phyloP scores from a whole-genome alignment of 2,888 invertebrate genomes.

The Lasius fuliginosus region DNA sequence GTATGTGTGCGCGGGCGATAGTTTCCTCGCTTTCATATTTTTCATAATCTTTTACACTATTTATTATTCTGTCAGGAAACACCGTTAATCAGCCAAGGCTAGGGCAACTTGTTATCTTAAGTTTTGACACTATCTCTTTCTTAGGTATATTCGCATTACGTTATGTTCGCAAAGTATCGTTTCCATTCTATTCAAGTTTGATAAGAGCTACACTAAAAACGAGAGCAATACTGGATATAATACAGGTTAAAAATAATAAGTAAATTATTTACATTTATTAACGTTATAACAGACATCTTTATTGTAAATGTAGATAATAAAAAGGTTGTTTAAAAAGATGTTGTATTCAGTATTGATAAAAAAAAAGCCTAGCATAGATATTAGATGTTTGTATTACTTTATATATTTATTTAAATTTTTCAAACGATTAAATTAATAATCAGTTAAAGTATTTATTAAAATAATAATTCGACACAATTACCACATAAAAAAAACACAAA shows the following conservation, averaged over 20 bases:
- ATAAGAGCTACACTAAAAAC: conserved; percentile 17
- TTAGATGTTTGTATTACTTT: neutral
- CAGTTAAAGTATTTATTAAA: neutral
- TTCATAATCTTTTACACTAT: conserved; percentile 59
- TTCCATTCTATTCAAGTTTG: neutral
- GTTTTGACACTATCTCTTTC: conserved; percentile 71
- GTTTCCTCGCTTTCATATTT: conserved; percentile 36
- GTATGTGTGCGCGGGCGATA: neutral
- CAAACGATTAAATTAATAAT: neutral
- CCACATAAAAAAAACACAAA: neutral
- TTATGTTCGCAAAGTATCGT: conserved; percentile 23
- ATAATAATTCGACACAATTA: neutral
- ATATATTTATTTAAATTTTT: conserved; percentile 2
- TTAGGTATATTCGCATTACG: conserved; percentile 25
- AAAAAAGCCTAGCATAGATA: neutral
- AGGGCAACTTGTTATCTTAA: conserved; percentile 63
- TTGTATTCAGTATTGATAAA: neutral
- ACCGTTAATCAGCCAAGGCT: conserved; percentile 62
- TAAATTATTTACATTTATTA: conserved; percentile 5
- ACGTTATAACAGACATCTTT: neutral
- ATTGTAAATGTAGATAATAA: neutral
- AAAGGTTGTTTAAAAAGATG: neutral
- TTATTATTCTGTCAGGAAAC: conserved; percentile 66
- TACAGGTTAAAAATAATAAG: conserved; percentile 11
- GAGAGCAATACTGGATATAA: neutral